These are phyloP conservation scores for Platycnemis pennipes DNA, from an alignment of 2,888 invertebrate species.

Conservation along the genomic window DNA sequence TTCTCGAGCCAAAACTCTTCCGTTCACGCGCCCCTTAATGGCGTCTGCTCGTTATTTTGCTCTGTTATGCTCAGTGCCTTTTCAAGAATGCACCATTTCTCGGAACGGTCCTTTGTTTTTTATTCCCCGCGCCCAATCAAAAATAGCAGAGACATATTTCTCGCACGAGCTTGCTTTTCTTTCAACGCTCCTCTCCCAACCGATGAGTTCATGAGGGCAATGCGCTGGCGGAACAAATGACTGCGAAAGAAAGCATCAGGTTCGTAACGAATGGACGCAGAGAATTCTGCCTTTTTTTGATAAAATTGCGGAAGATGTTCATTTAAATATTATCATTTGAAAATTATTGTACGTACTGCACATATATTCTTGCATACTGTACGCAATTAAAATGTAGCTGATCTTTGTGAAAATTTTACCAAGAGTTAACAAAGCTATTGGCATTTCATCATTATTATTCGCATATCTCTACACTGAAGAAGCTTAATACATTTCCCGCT, in stretches of 20 bases:
- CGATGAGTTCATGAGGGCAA: neutral
- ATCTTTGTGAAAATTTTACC: too few relatives aligned
- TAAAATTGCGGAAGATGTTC: too few relatives aligned
- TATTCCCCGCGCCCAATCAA: neutral
- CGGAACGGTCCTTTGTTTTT: neutral
- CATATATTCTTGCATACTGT: too few relatives aligned
- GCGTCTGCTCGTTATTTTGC: neutral
- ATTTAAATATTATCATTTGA: too few relatives aligned
- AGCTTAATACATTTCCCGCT: too few relatives aligned
- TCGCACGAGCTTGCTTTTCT: neutral
- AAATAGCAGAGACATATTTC: neutral
- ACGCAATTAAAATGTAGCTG: too few relatives aligned
- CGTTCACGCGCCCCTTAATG: neutral
- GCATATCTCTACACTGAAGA: too few relatives aligned
- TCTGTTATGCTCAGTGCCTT: neutral
- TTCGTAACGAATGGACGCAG: neutral
- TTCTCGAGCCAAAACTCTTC: neutral
- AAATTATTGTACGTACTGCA: too few relatives aligned
- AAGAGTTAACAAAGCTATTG: too few relatives aligned
- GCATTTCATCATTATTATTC: too few relatives aligned
- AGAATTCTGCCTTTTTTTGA: neutral
- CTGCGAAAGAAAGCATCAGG: neutral
- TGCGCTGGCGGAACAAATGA: neutral
- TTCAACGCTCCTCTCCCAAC: neutral
- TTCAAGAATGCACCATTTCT: neutral